Percentiles rank a stretch among this genome's conserved stretches.
These are phyloP conservation scores for Drosophila littoralis DNA, from an alignment of 1,140 invertebrate genomes.

Conservation along the genomic window DNA sequence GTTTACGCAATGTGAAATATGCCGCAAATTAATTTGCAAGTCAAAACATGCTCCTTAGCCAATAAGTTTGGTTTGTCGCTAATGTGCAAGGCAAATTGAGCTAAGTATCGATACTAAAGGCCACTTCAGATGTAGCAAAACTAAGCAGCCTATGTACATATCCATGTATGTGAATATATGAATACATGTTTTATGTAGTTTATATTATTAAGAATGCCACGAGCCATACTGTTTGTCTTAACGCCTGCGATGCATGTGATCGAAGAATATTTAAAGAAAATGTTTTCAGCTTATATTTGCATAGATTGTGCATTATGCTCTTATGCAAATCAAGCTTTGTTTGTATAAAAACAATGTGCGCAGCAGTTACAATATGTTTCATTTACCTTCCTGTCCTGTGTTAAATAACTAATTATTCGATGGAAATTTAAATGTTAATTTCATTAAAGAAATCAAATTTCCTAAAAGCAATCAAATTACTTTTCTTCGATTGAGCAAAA, in stretches of 20 bases:
- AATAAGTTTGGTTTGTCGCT: conserved; percentile 4
- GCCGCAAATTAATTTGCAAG: conserved; percentile 39
- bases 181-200: neutral
- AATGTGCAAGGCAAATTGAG: conserved; percentile 8
- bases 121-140: conserved; percentile 5
- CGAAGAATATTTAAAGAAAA: conserved; percentile 8
- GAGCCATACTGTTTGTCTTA: conserved; percentile 19
- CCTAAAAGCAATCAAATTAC: conserved; percentile 14
- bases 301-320: conserved; percentile 30
- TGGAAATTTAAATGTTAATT: conserved; percentile 61
- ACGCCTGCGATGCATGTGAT: neutral
- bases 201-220: conserved; percentile 19
- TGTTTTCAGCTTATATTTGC: conserved; percentile 50
- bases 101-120: conserved; percentile 5
- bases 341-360: neutral
- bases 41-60: conserved; percentile 6
- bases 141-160: conserved; percentile 35
- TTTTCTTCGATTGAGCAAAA: conserved; percentile 38
- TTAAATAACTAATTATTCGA: conserved; percentile 50
- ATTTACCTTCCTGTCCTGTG: neutral
- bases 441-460: conserved; percentile 28
- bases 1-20: conserved; percentile 29
- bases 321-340: neutral
- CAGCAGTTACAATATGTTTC: conserved; percentile 11
- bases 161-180: conserved; percentile 10